Evolutionary conservation across 2,797 vertebrate species (phyloP).

Genomic region (Yasuhikotakia modesta): DNA sequence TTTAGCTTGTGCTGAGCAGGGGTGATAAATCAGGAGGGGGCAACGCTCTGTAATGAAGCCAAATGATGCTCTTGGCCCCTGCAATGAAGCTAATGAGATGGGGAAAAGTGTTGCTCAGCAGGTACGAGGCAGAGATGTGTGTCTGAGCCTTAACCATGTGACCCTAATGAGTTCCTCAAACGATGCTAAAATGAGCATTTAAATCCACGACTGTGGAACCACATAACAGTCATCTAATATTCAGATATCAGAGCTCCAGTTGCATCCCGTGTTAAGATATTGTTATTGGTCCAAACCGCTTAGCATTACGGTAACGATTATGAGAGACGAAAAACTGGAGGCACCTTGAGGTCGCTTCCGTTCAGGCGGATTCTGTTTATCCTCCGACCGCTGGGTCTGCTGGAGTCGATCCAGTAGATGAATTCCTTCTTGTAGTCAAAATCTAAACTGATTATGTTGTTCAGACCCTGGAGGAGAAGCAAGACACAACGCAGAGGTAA

Average conservation of each 20-base stretch:
- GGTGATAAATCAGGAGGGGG: constrained; percentile 62
- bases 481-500: constrained; percentile 18
- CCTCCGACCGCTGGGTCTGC: constrained; percentile 91
- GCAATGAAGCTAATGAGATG: constrained; percentile 70
- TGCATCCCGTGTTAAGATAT: neutral
- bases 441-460: constrained; percentile 96
- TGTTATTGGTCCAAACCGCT: neutral
- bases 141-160: constrained; percentile 42
- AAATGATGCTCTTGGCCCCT: constrained; percentile 70
- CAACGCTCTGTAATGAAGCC: constrained; percentile 70
- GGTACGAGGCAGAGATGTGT: constrained; percentile 19
- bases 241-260: constrained; percentile 7
- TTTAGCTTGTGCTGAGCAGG: constrained; percentile 65
- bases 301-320: neutral
- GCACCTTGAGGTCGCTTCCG: constrained; percentile 96
- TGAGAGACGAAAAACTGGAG: neutral
- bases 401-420: constrained; percentile 98
- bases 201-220: constrained; percentile 13
- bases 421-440: constrained; percentile 99
- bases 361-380: constrained; percentile 97
- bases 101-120: constrained; percentile 58
- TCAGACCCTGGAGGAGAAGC: constrained; percentile 84
- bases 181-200: constrained; percentile 23
- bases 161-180: constrained; percentile 42
- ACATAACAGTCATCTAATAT: constrained; percentile 23